These are phyloP conservation scores for Drosophila ironensis DNA, from an alignment of 1,140 invertebrate genomes.

Conservation along the genomic window DNA sequence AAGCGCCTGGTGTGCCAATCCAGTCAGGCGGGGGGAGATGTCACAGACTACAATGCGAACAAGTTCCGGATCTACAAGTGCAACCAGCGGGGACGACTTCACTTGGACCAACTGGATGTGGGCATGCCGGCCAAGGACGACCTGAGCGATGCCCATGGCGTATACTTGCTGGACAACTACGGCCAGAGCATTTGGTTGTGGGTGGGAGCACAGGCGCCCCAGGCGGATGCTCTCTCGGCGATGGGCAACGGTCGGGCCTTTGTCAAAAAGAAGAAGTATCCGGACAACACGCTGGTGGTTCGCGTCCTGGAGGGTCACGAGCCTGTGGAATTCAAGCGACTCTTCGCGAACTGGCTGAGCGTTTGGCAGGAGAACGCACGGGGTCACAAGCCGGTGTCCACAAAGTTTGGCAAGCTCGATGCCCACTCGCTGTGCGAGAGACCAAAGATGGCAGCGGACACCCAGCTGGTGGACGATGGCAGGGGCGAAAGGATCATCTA, in stretches of 20 bases:
- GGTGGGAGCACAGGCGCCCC: constrained; percentile 89
- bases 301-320: constrained; percentile 91
- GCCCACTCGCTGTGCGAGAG: constrained; percentile 83
- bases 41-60: constrained; percentile 60
- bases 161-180: constrained; percentile 94
- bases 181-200: constrained; percentile 95
- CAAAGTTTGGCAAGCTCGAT: constrained; percentile 83
- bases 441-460: constrained; percentile 87
- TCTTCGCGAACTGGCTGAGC: constrained; percentile 90
- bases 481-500: constrained; percentile 90
- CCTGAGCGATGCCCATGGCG: constrained; percentile 85
- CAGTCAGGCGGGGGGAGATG: constrained; percentile 66
- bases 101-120: constrained; percentile 93
- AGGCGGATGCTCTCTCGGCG: constrained; percentile 88
- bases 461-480: constrained; percentile 95
- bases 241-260: constrained; percentile 94
- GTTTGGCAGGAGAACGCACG: constrained; percentile 78
- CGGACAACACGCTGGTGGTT: constrained; percentile 88
- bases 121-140: constrained; percentile 91
- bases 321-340: constrained; percentile 91
- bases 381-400: constrained; percentile 68
- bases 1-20: constrained; percentile 85
- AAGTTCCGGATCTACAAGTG: constrained; percentile 87
- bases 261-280: constrained; percentile 93
- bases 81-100: constrained; percentile 90